Conservation (phyloP, 37 sponge, comb jelly and placozoan genomes). For the Axinella damicornis region DNA sequence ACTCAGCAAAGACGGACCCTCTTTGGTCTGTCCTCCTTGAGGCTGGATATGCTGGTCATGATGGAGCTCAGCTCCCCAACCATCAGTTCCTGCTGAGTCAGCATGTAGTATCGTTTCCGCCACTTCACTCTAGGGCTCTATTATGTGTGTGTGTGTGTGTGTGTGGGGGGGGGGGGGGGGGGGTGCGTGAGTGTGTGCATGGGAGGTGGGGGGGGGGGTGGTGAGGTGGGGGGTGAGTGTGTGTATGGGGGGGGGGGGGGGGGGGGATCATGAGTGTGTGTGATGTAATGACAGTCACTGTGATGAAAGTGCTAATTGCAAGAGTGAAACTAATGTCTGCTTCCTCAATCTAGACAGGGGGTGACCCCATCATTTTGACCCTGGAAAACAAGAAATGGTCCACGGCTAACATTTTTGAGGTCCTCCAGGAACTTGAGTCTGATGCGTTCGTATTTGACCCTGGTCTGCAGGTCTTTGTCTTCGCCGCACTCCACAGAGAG, state of each 20-base stretch:
- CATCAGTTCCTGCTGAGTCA: slow-evolving; percentile 67
- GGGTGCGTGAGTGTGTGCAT: background rate
- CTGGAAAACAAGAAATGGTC: too few species aligned
- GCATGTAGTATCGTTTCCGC: slow-evolving; percentile 73
- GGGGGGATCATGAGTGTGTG: too few species aligned
- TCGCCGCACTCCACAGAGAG: slow-evolving; percentile 94
- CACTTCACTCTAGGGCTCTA: slow-evolving; percentile 66
- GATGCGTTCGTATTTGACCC: slow-evolving; percentile 54
- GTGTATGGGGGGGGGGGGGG: too few species aligned
- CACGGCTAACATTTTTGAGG: slow-evolving; percentile 37
- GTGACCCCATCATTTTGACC: too few species aligned
- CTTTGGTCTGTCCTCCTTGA: slow-evolving; percentile 79
- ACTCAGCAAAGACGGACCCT: slow-evolving; percentile 30
- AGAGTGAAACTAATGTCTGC: too few species aligned
- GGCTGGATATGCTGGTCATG: slow-evolving; percentile 28
- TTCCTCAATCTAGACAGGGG: too few species aligned
- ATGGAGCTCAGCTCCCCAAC: slow-evolving; percentile 51
- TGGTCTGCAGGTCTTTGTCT: slow-evolving; percentile 46
- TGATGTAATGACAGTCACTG: too few species aligned
- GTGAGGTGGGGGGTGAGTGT: background rate
- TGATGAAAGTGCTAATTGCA: too few species aligned
- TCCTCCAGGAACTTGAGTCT: slow-evolving; percentile 51
- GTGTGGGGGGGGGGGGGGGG: background rate
- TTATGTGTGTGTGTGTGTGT: slow-evolving; percentile 1
- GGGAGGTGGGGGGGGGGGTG: background rate